Evolutionary conservation across 1,140 invertebrate species (phyloP).

Genomic region (Agrypnia vestita): DNA sequence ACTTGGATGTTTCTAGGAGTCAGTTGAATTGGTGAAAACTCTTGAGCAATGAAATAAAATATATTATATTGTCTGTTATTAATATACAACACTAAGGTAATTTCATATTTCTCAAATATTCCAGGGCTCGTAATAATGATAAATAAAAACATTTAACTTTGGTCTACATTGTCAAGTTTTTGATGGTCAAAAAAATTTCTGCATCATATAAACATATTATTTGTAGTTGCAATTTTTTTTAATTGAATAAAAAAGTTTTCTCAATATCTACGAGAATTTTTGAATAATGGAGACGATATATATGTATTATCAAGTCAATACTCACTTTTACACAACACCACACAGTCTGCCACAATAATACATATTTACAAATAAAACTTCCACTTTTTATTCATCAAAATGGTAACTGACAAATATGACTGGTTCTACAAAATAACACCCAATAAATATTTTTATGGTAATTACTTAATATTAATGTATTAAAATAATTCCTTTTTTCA

Average conservation of each 20-base stretch:
- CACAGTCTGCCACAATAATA: conserved; percentile 31
- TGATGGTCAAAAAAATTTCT: not conserved
- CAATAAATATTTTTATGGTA: conserved; percentile 48
- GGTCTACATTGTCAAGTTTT: not conserved
- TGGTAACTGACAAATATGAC: conserved; percentile 53
- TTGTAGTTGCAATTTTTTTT: too few relatives aligned
- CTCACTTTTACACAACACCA: not conserved
- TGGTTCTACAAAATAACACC: conserved; percentile 43
- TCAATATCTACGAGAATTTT: not conserved
- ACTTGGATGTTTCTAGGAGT: conserved; percentile 29
- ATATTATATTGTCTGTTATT: conserved; percentile 17
- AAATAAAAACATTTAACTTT: conserved; percentile 18
- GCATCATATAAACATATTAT: too few relatives aligned
- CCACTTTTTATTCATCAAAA: conserved; percentile 43
- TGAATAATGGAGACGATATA: not conserved
- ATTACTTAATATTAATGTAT: conserved; percentile 37
- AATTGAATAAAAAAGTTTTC: not conserved
- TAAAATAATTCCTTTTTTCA: conserved; percentile 38
- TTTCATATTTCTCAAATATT: not conserved
- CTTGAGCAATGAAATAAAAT: conserved; percentile 23
- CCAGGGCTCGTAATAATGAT: not conserved
- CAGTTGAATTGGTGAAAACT: conserved; percentile 2
- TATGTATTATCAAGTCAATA: not conserved
- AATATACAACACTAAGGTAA: conserved; percentile 5
- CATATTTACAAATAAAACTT: conserved; percentile 46